A percentile compares a stretch with the other conserved stretches of the same genome.
Conservation (phyloP, 2,797 vertebrate genomes). For the Heliangelus exortis region DNA sequence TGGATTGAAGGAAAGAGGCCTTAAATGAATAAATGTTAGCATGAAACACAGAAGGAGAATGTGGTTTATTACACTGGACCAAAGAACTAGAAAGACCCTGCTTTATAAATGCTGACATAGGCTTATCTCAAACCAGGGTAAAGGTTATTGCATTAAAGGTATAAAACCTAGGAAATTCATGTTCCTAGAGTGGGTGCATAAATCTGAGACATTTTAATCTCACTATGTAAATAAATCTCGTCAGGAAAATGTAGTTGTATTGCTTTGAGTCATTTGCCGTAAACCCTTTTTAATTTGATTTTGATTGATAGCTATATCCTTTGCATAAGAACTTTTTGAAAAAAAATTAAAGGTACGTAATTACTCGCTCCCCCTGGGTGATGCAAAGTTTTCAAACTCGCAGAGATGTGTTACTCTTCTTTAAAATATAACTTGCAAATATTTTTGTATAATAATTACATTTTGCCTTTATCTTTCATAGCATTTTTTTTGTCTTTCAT, state of each 20-base stretch:
- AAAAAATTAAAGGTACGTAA: slow-evolving; percentile 14
- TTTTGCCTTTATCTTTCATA: slow-evolving; percentile 58
- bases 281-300: slow-evolving; percentile 39
- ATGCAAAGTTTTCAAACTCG: not conserved
- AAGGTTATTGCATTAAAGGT: slow-evolving; percentile 32
- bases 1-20: not conserved
- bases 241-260: slow-evolving; percentile 29
- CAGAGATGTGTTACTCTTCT: slow-evolving; percentile 43
- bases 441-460: slow-evolving; percentile 68
- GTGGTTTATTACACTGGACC: not conserved
- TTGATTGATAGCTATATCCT: slow-evolving; percentile 28
- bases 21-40: not conserved
- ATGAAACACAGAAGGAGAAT: not conserved
- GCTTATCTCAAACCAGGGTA: slow-evolving; percentile 1
- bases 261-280: slow-evolving; percentile 26
- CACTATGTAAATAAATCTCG: slow-evolving; percentile 53
- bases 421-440: slow-evolving; percentile 71
- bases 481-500: slow-evolving; percentile 64
- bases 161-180: slow-evolving; percentile 36
- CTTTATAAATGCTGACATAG: slow-evolving; percentile 9
- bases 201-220: slow-evolving; percentile 41
- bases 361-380: not conserved
- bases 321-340: slow-evolving; percentile 2
- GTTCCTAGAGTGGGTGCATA: slow-evolving; percentile 3
- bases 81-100: not conserved